Conservation (phyloP, 2,797 vertebrate species). For the Chelonia mydas region DNA sequence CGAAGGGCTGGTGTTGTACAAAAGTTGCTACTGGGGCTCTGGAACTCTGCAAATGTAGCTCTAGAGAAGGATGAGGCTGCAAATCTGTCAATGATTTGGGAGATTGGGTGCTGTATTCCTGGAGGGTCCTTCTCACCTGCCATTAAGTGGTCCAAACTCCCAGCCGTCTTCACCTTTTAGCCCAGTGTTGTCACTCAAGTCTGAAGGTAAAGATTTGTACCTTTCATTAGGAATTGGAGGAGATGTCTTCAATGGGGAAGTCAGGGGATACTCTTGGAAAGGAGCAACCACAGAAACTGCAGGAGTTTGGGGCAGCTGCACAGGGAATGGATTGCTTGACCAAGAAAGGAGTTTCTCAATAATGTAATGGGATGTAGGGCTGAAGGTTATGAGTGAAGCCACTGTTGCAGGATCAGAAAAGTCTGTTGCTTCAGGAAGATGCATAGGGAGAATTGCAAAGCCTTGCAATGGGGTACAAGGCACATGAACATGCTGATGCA, state of each 20-base stretch:
- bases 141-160: not conserved
- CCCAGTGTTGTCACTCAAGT: not conserved
- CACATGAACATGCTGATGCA: rapidly evolving
- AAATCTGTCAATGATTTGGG: not conserved
- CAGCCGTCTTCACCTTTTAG: not conserved
- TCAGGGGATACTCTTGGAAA: not conserved
- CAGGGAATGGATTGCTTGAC: not conserved
- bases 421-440: not conserved
- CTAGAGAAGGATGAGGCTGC: not conserved
- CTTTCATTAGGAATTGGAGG: not conserved
- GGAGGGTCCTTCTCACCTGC: not conserved
- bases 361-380: not conserved
- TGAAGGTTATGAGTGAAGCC: not conserved
- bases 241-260: not conserved
- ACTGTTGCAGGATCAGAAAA: not conserved
- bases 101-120: not conserved
- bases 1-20: not conserved
- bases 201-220: not conserved
- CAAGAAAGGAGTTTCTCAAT: not conserved
- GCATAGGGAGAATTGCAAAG: not conserved
- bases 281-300: not conserved
- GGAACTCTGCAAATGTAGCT: not conserved
- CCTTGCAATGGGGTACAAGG: not conserved
- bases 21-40: not conserved
- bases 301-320: not conserved